Base-by-base conservation (phyloP, 2,797 vertebrate species). In the Gymnoscopelus microlampas region DNA sequence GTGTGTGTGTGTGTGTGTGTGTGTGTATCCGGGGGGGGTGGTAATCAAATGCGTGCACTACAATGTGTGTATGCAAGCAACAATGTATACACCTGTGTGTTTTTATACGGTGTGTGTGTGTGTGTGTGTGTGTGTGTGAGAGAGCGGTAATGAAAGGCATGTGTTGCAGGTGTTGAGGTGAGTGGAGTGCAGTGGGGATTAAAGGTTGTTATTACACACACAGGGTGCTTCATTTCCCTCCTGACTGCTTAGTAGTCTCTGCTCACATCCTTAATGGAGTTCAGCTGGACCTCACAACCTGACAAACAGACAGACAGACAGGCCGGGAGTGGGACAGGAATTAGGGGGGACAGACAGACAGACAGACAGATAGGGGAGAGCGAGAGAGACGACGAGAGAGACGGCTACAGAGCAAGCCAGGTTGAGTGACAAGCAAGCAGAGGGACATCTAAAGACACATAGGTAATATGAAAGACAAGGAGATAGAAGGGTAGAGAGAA, bases 261-360 rank as follows among this genome's bases (percentile, higher is more conserved):
- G 85, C 76, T 89, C 84, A 79, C 83, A 77, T 88, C 74, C 24
- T 83, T 91, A 85, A 92, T 89, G 83, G 86, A 87, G 83, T 77
- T 82, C 87, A 79, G 75, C 70, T 88, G 77, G 58, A 84, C 68
- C 68, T 58, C 29, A 49, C 15, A 62, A 73, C 74, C 76, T 62
- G 78, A 74, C 64, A 80, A 75, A 29, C 19, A 57, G 55, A 57
- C 19, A 57, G 24, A 29, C 19, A 57, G 55, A 57, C 19, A 57
- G 24, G 10, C 11, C 73, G 66, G 64, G 60, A 54, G 19, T 19
- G 19, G 19, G 39, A 58, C 19, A 14, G 48, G 66, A 10, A 63
- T 19, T 19, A 19, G 19, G 19, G 19, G 19, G 1, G 74, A 53
- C 32, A 63, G 74, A 71, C 57, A 55, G 60, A 53, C 9, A 4